Evolutionary conservation across 1,140 invertebrate genomes (phyloP).

Genomic region (Octopus sinensis): DNA sequence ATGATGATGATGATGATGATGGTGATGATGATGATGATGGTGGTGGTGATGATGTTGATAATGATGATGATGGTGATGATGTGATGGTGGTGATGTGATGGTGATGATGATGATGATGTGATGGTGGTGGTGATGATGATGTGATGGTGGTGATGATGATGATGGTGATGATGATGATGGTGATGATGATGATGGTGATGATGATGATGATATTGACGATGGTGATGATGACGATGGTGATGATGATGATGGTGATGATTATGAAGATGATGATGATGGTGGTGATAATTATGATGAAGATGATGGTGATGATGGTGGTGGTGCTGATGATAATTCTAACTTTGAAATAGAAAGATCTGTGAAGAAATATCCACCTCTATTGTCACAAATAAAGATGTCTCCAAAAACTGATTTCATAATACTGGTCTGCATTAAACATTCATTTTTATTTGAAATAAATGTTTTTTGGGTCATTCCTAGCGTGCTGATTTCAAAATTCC

Average conservation of each 20-base stretch:
- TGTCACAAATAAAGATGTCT: no score
- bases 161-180: conserved; percentile 8
- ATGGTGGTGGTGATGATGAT: no score
- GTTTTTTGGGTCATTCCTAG: no score
- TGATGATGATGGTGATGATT: not conserved
- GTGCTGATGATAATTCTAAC: not conserved
- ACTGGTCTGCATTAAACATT: no score
- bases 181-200: conserved; percentile 18
- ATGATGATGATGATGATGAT: conserved; percentile 15
- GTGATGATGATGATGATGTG: no score
- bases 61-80: no score
- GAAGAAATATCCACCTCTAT: not conserved
- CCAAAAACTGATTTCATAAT: no score
- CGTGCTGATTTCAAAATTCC: no score
- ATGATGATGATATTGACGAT: conserved; percentile 14
- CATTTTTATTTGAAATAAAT: no score
- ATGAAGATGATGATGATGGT: not conserved
- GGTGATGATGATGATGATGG: conserved; percentile 10
- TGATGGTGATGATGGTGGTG: not conserved
- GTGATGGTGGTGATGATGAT: no score
- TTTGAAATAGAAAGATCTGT: not conserved
- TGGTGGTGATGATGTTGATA: no score
- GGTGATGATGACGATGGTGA: not conserved
- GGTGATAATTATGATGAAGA: not conserved
- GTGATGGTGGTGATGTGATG: no score